Evolutionary conservation across 2,888 invertebrate species (phyloP).

Genomic region (Chalcis sispes): DNA sequence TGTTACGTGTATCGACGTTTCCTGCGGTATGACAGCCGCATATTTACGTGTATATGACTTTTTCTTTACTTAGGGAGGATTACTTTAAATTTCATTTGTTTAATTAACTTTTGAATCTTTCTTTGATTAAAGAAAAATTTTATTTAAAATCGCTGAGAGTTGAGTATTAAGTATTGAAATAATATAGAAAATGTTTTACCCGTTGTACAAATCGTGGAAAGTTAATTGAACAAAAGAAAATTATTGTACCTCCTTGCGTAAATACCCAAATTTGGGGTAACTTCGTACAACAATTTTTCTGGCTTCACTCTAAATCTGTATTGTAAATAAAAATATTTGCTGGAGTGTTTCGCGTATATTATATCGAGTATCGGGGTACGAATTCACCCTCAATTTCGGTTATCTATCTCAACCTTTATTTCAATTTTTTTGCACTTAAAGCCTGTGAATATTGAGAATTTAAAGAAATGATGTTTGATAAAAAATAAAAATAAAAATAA

Average conservation of each 20-base stretch:
- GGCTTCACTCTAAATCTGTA: not conserved
- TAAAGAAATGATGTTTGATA: too few species aligned
- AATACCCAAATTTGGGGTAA: conserved; percentile 43
- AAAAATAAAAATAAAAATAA: conserved; percentile 1
- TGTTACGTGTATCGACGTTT: conserved; percentile 39
- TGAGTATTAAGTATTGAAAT: too few species aligned
- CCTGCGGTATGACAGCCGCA: conserved; percentile 46
- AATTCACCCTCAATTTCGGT: conserved; percentile 42
- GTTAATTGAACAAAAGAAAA: conserved; percentile 25
- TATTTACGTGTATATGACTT: conserved; percentile 34
- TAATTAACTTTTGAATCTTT: too few species aligned
- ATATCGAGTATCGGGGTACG: conserved; percentile 11
- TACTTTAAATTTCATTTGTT: too few species aligned
- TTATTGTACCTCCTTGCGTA: conserved; percentile 16
- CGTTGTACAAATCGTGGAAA: too few species aligned
- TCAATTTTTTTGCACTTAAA: not conserved
- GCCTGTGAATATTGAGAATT: conserved; percentile 32
- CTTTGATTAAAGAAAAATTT: too few species aligned
- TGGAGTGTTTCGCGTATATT: not conserved
- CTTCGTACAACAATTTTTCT: conserved; percentile 16
- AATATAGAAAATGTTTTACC: too few species aligned
- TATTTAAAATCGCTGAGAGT: too few species aligned
- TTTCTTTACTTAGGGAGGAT: conserved; percentile 24
- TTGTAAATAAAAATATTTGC: not conserved
- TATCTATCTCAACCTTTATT: not conserved